These are phyloP conservation scores for Pygmarrhopalites habei DNA, from an alignment of 1,140 invertebrate species.

Conservation along the genomic window DNA sequence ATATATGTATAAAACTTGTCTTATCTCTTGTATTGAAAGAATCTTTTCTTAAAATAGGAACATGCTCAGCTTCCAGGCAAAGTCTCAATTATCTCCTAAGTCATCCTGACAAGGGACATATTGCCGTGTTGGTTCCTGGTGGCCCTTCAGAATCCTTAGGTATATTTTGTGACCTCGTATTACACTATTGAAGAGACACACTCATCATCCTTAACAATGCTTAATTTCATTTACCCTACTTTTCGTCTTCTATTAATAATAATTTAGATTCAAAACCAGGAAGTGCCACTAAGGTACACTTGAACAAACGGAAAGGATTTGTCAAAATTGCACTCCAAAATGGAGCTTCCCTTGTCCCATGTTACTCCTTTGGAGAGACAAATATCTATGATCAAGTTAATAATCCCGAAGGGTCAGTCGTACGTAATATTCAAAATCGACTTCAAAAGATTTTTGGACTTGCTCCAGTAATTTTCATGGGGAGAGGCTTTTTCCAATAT, in stretches of 20 bases:
- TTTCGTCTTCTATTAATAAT: too few relatives aligned
- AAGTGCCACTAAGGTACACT: conserved; percentile 56
- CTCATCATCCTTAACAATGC: too few relatives aligned
- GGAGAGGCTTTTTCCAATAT: conserved; percentile 83
- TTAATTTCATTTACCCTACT: too few relatives aligned
- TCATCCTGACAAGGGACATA: too few relatives aligned
- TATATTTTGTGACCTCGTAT: too few relatives aligned
- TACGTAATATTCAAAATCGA: conserved; percentile 62
- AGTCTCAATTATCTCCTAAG: too few relatives aligned
- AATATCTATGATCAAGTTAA: conserved; percentile 72
- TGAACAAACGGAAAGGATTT: conserved; percentile 67
- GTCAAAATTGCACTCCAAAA: conserved; percentile 66
- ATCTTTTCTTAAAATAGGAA: background rate
- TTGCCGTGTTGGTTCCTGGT: too few relatives aligned
- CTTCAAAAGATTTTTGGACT: conserved; percentile 64
- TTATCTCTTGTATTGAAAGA: background rate
- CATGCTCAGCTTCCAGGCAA: too few relatives aligned
- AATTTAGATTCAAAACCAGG: conserved; percentile 57
- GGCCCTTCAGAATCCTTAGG: too few relatives aligned
- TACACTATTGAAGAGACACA: too few relatives aligned
- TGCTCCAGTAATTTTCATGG: conserved; percentile 69
- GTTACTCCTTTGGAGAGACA: conserved; percentile 88
- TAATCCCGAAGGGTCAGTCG: conserved; percentile 60
- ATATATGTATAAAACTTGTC: background rate
- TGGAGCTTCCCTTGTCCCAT: too few relatives aligned